Base-by-base conservation (phyloP, 2,888 invertebrate genomes). In the Diogma glabrata region DNA sequence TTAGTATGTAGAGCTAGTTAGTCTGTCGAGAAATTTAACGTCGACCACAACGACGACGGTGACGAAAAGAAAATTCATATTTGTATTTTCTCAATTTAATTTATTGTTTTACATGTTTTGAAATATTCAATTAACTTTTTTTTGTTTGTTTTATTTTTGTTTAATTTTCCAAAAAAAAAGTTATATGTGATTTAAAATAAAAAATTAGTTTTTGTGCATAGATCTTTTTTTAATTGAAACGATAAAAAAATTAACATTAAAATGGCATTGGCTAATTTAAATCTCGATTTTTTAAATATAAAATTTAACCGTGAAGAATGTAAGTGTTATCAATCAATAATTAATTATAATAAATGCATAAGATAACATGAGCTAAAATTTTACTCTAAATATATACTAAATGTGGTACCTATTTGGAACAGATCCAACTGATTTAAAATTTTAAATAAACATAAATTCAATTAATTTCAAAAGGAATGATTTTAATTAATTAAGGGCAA, bases 251-350 rank as follows among this genome's bases (percentile, higher is more conserved):
- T 17, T 17, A 38, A 40, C 22, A 40, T 6, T 22, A 43, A 43
- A 22, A 43, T 43, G 43, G 22, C 55, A 10, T 40, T 56, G 16
- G 52, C 53, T 5, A 55, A 56, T 51, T 24, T 56, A 26, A 55
- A 55, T 40, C 51, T 54, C 20, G 50, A 43, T 43, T 43, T 55
- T 47, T 28, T 56, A 10, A 54, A 45, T 28, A 55, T 55, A 10
- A 52, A 52, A 49, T 54, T 56, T 20, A 56, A 50, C 36, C 49
- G 47, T 48, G 54, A 56, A 24, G 57, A 57, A 49, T 46, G 57
- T 57, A 55, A 57, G 57, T 57, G 17, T 20, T n/a, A n/a, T n/a
- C n/a, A n/a, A n/a, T n/a, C n/a, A n/a, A n/a, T n/a, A n/a, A n/a
- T n/a, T n/a, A n/a, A n/a, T n/a, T n/a, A n/a, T n/a, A n/a, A n/a